These are phyloP conservation scores for Zygogramma bicolorata DNA, from an alignment of 2,888 invertebrate species.

Conservation along the genomic window DNA sequence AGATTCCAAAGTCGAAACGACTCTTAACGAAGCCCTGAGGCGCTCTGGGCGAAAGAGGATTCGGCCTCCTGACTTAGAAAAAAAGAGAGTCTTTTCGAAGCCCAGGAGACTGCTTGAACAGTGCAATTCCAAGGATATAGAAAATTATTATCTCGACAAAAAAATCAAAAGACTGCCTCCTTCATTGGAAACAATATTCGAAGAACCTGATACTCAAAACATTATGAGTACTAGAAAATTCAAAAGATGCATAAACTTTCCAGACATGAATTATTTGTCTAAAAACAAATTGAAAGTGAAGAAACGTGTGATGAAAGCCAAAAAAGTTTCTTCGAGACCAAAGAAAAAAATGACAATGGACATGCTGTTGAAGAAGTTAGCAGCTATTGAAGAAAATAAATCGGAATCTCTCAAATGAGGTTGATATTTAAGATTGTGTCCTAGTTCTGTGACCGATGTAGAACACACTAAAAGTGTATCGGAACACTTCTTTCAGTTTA, in stretches of 20 bases:
- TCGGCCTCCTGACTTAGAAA: constrained; percentile 26
- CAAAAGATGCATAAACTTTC: constrained; percentile 38
- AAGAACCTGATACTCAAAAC: constrained; percentile 41
- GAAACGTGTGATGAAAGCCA: constrained; percentile 43
- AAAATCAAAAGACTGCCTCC: constrained; percentile 43
- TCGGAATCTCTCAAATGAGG: not conserved
- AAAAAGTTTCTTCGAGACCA: constrained; percentile 22
- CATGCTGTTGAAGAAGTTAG: constrained; percentile 36
- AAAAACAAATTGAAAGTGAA: constrained; percentile 41
- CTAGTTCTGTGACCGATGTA: too few relatives aligned
- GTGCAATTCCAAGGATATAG: constrained; percentile 32
- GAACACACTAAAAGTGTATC: too few relatives aligned
- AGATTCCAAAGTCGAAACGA: constrained; percentile 3
- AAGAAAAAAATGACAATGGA: constrained; percentile 43
- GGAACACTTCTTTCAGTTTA: too few relatives aligned
- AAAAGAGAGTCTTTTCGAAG: constrained; percentile 36
- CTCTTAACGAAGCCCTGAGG: constrained; percentile 18
- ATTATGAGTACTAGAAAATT: constrained; percentile 45
- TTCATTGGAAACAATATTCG: constrained; percentile 46
- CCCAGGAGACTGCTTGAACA: constrained; percentile 36
- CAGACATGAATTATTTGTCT: constrained; percentile 14
- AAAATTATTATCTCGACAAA: constrained; percentile 46
- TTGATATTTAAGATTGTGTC: not conserved
- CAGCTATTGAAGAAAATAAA: constrained; percentile 21
- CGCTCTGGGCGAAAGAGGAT: constrained; percentile 31